These are phyloP conservation scores for Cladopsammia gracilis DNA, from an alignment of 64 coral and sea anemone species.

Conservation along the genomic window DNA sequence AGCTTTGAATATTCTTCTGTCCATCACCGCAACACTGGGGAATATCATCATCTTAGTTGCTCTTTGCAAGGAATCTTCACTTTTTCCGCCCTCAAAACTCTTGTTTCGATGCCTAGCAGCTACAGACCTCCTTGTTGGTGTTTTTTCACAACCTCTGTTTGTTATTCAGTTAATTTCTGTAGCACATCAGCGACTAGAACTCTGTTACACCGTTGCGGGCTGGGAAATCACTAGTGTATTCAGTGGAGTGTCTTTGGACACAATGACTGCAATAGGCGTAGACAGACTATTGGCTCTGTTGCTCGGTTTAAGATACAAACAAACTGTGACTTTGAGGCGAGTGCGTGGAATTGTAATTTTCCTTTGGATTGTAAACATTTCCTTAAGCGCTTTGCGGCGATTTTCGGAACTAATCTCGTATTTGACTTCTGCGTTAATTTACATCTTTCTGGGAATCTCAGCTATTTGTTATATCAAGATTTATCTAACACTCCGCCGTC, in stretches of 20 bases:
- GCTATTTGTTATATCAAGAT: too few relatives aligned
- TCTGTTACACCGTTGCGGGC: not conserved
- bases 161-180: not conserved
- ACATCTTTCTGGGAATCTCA: too few relatives aligned
- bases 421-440: too few relatives aligned
- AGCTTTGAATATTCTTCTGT: not conserved
- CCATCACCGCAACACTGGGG: not conserved
- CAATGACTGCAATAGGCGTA: not conserved
- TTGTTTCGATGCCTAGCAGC: not conserved
- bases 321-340: not conserved
- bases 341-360: not conserved
- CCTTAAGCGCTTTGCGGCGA: not conserved
- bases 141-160: not conserved
- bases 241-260: not conserved
- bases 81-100: not conserved
- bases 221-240: not conserved
- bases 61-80: not conserved
- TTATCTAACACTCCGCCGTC: too few relatives aligned
- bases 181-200: not conserved
- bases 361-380: not conserved
- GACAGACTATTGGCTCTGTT: constrained; percentile 5
- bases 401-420: too few relatives aligned
- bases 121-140: not conserved
- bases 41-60: not conserved
- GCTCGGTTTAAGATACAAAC: not conserved